Conservation (phyloP, 2,113 vertebrate genomes). For the Clarias macrocephalus region DNA sequence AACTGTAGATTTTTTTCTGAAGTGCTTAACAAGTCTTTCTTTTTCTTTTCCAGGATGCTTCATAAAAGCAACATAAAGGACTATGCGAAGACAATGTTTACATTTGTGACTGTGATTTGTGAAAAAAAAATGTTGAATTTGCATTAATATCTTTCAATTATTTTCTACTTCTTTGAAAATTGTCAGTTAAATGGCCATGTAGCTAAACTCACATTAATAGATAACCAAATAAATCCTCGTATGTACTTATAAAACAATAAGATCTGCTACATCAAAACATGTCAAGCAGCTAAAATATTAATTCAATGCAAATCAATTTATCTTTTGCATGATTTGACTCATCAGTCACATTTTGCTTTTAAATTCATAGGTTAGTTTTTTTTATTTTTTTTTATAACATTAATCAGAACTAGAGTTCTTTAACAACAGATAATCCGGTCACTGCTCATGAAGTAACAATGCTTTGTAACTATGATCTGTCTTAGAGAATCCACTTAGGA, state of each 20-base stretch:
- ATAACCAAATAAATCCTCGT: background rate
- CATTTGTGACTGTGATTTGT: background rate
- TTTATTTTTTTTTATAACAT: background rate
- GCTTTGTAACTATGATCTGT: background rate
- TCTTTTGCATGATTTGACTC: background rate
- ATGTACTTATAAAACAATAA: no score
- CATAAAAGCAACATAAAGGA: background rate
- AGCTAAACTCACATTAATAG: no score
- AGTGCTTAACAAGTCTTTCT: background rate
- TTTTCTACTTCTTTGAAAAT: no score
- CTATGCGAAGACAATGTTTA: background rate
- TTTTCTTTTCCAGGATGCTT: constrained; percentile 11
- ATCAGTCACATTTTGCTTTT: background rate
- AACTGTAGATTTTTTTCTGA: background rate
- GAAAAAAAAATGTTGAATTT: background rate
- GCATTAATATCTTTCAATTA: no score
- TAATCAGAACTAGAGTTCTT: background rate
- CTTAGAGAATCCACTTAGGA: background rate
- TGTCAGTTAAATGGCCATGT: no score
- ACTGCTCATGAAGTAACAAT: background rate
- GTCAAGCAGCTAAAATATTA: background rate
- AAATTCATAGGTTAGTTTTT: background rate
- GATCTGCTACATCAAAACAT: background rate
- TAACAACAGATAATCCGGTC: background rate
- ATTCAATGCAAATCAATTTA: background rate